Percentiles rank a stretch among this genome's conserved stretches.
These are phyloP conservation scores for Hybognathus amarus DNA, from an alignment of 2,797 vertebrate genomes.

Conservation along the genomic window DNA sequence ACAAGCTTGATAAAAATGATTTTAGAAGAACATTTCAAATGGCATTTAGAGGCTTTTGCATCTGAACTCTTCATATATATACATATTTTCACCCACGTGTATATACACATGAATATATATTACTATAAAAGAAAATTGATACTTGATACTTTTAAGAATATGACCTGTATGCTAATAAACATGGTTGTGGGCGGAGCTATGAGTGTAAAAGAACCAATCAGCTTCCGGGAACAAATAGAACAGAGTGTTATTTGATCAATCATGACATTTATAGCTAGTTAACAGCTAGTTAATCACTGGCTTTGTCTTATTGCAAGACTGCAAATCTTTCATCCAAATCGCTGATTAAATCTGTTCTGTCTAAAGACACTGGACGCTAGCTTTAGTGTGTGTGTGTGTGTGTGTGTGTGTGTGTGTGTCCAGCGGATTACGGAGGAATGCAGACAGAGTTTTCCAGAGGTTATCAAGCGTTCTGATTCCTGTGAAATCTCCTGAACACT, in stretches of 20 bases:
- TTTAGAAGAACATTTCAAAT: too few relatives aligned
- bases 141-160: not conserved
- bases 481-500: not conserved
- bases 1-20: too few relatives aligned
- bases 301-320: not conserved
- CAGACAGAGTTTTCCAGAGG: not conserved
- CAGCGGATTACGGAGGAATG: not conserved
- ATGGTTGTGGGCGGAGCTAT: not conserved
- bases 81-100: too few relatives aligned
- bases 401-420: not conserved
- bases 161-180: not conserved
- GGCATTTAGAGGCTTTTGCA: too few relatives aligned
- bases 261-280: not conserved
- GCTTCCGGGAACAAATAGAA: not conserved
- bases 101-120: not conserved
- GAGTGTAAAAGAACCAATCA: conserved; percentile 10
- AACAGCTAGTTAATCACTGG: too few relatives aligned
- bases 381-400: not conserved
- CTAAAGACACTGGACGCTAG: not conserved
- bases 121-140: not conserved
- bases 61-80: too few relatives aligned
- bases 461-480: conserved; percentile 13
- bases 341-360: not conserved
- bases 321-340: not conserved
- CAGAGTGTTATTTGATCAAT: not conserved